phyloP scores from a whole-genome alignment of 2,888 invertebrate genomes.

The Dicyrtomina minuta region DNA sequence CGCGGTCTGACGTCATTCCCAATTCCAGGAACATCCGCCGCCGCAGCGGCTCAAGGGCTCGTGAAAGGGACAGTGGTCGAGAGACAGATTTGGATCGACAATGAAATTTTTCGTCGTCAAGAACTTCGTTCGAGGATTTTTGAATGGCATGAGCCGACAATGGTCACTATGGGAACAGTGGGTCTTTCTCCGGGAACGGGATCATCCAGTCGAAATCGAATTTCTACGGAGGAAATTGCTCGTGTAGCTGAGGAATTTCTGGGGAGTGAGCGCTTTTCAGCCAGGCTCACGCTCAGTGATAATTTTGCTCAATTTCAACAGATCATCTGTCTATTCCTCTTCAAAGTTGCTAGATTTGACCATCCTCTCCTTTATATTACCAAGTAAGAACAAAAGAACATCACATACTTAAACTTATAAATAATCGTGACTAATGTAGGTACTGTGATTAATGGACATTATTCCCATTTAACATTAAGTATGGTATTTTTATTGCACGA shows the following conservation, averaged over 20 bases:
- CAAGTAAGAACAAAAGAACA: conserved; percentile 25
- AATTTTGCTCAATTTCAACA: conserved; percentile 33
- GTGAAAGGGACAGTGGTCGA: conserved; percentile 1
- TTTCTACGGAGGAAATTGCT: conserved; percentile 22
- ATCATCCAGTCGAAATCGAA: conserved; percentile 9
- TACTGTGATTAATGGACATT: no score
- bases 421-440: neutral
- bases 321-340: conserved; percentile 28
- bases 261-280: conserved; percentile 27
- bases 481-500: no score
- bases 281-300: conserved; percentile 3
- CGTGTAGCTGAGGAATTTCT: conserved; percentile 27
- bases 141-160: conserved; percentile 18
- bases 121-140: conserved; percentile 20
- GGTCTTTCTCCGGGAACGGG: neutral
- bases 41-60: conserved; percentile 1
- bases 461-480: no score
- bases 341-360: conserved; percentile 32
- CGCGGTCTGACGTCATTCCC: no score
- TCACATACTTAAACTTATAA: neutral
- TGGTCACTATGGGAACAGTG: neutral
- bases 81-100: conserved; percentile 1
- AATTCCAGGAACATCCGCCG: conserved; percentile 17
- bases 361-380: conserved; percentile 34
- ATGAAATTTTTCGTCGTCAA: conserved; percentile 20